Evolutionary conservation across 2,113 vertebrate genomes (phyloP).

Genomic region (Noctilio leporinus): DNA sequence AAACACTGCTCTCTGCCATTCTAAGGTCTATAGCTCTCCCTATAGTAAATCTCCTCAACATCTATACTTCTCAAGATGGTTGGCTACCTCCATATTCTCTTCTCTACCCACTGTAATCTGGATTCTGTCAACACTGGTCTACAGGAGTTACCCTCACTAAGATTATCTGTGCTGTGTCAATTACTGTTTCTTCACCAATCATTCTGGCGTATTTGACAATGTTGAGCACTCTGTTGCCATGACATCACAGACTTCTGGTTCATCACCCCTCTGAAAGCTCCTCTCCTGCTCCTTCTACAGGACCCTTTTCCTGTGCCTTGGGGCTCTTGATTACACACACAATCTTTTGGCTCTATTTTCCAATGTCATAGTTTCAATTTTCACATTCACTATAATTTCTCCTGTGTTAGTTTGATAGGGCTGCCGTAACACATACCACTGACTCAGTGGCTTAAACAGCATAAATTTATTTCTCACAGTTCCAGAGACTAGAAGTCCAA

Average conservation of each 20-base stretch:
- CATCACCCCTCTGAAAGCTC: background rate
- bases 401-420: background rate
- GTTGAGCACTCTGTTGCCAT: background rate
- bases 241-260: background rate
- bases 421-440: background rate
- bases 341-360: background rate
- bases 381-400: background rate
- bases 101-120: background rate
- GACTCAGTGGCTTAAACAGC: background rate
- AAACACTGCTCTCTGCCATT: background rate
- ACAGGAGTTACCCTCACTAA: background rate
- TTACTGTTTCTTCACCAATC: background rate
- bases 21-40: background rate
- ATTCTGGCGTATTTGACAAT: background rate
- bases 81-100: background rate
- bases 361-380: background rate
- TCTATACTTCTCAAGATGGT: background rate
- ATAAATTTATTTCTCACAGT: background rate
- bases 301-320: background rate
- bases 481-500: background rate
- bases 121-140: background rate
- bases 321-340: background rate
- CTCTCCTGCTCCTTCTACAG: background rate
- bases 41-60: background rate
- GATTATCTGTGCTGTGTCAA: background rate